Evolutionary conservation across 1,140 invertebrate genomes (phyloP).

Genomic region (Orchestia grillus): DNA sequence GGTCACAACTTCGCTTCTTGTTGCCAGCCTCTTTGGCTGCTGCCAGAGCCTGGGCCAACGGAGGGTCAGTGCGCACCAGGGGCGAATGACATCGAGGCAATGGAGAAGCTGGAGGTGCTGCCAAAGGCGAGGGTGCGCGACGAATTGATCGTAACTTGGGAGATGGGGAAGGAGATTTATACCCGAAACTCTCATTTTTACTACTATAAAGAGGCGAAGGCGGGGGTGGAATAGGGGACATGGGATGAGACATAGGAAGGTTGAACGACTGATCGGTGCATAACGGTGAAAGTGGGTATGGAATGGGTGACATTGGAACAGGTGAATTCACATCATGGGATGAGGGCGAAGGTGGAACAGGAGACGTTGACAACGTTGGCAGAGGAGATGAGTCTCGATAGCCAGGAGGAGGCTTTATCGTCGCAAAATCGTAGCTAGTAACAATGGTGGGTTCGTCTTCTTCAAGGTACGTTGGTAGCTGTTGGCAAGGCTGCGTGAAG

Average conservation of each 20-base stretch:
- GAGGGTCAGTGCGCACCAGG: slow-evolving; percentile 46
- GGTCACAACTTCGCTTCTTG: background rate
- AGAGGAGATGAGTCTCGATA: slow-evolving; percentile 59
- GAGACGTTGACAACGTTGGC: slow-evolving; percentile 56
- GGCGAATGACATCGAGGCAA: slow-evolving; percentile 56
- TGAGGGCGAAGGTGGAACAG: slow-evolving; percentile 24
- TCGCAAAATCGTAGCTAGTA: background rate
- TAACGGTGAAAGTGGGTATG: slow-evolving; percentile 53
- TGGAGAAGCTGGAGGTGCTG: slow-evolving; percentile 54
- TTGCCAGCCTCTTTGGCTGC: background rate
- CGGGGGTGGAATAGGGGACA: slow-evolving; percentile 37
- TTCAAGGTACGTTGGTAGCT: slow-evolving; percentile 56
- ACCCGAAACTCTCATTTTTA: background rate
- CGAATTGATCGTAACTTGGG: background rate
- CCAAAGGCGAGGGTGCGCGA: slow-evolving; percentile 53
- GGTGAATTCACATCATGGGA: background rate
- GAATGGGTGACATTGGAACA: slow-evolving; percentile 2
- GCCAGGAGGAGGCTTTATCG: slow-evolving; percentile 5
- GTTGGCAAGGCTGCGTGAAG: slow-evolving; percentile 6
- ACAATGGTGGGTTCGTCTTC: slow-evolving; percentile 45
- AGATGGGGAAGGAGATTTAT: background rate
- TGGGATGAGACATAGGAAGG: background rate
- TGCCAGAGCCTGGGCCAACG: background rate
- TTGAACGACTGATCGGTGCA: slow-evolving; percentile 15
- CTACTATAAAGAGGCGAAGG: slow-evolving; percentile 50